Conservation (phyloP, 2,888 invertebrate genomes). For the Tipula lateralis region DNA sequence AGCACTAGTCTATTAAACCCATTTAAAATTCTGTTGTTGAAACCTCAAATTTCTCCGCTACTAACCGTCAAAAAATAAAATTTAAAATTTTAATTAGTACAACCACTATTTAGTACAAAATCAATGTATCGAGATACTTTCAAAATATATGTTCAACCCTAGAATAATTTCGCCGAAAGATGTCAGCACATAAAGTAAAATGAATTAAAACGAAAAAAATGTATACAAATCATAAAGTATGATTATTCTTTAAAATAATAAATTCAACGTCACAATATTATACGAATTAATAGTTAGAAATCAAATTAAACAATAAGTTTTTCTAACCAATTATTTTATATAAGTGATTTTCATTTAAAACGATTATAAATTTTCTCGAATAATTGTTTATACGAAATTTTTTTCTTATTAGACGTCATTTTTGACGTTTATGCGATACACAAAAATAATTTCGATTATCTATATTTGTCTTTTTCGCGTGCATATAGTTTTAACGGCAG, state of each 20-base stretch:
- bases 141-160: not conserved
- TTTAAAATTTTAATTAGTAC: not conserved
- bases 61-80: not conserved
- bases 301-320: not conserved
- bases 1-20: no score
- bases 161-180: not conserved
- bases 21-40: no score
- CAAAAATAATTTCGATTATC: not conserved
- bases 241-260: not conserved
- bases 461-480: not conserved
- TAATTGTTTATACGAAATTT: not conserved
- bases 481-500: not conserved
- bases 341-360: not conserved
- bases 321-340: not conserved
- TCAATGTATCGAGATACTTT: not conserved
- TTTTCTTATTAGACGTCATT: not conserved
- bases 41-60: no score
- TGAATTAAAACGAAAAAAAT: not conserved
- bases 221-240: not conserved
- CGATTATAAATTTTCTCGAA: not conserved
- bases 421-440: not conserved
- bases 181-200: not conserved
- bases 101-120: not conserved
- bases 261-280: not conserved
- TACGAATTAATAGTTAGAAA: not conserved